Percentiles rank a stretch among this genome's conserved stretches.
Evolutionary conservation across 2,888 invertebrate genomes (phyloP).

Genomic region (Ptilodon capucinus): DNA sequence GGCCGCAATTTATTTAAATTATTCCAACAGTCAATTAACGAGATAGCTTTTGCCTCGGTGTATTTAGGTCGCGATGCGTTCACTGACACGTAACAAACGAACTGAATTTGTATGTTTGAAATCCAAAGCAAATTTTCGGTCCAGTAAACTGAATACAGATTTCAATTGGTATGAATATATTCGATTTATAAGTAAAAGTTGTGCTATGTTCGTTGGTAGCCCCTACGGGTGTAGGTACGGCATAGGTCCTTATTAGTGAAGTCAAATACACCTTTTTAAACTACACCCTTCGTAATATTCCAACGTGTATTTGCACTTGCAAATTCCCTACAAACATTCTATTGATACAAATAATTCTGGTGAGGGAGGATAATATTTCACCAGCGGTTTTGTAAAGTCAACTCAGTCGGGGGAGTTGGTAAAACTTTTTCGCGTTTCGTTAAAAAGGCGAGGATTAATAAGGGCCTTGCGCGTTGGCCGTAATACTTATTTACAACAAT

Average conservation of each 20-base stretch:
- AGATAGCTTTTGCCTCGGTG: conserved; percentile 64
- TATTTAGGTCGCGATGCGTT: conserved; percentile 50
- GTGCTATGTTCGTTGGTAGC: conserved; percentile 34
- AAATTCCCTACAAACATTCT: conserved; percentile 68
- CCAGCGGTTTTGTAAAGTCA: conserved; percentile 54
- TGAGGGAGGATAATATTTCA: conserved; percentile 69
- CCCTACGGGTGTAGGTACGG: conserved; percentile 52
- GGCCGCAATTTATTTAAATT: conserved; percentile 79
- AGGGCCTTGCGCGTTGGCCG: conserved; percentile 66
- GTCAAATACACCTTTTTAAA: conserved; percentile 79
- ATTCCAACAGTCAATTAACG: conserved; percentile 79
- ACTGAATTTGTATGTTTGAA: conserved; percentile 37
- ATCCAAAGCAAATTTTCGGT: conserved; percentile 39
- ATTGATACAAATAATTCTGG: conserved; percentile 78
- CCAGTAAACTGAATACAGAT: conserved; percentile 33
- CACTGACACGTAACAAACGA: conserved; percentile 43
- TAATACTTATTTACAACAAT: conserved; percentile 82
- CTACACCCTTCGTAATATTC: conserved; percentile 54
- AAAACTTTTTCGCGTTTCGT: conserved; percentile 76
- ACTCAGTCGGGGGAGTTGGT: conserved; percentile 61
- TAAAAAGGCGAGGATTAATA: conserved; percentile 76
- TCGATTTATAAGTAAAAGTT: conserved; percentile 51
- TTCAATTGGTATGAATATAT: conserved; percentile 41
- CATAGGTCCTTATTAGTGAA: conserved; percentile 70
- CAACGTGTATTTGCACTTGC: conserved; percentile 64